phyloP scores from a whole-genome alignment of 2,797 vertebrate genomes.

The Epinephelus coioides region DNA sequence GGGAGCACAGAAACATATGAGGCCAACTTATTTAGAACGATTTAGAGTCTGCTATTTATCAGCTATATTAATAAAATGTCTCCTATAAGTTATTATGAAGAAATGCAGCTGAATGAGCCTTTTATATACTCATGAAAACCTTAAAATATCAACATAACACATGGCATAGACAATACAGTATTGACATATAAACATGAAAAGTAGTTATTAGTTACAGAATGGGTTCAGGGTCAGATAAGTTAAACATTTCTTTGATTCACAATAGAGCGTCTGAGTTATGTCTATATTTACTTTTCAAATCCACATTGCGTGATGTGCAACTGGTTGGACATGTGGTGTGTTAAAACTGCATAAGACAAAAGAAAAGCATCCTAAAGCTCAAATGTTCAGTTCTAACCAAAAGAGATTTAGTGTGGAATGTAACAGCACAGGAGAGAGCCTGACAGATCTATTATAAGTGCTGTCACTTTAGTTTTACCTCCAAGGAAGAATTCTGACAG shows the following conservation, averaged over 20 bases:
- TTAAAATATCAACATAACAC: too few relatives aligned
- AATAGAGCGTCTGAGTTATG: neutral
- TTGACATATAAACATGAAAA: neutral
- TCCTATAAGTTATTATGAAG: too few relatives aligned
- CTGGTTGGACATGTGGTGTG: neutral
- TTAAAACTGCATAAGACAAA: constrained; percentile 6
- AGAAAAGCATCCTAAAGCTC: neutral
- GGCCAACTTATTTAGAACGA: too few relatives aligned
- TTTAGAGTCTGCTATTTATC: too few relatives aligned
- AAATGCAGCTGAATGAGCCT: too few relatives aligned
- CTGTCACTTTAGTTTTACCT: constrained; percentile 13
- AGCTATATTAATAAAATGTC: too few relatives aligned
- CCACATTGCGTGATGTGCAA: neutral
- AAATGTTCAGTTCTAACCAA: neutral
- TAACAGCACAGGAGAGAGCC: neutral
- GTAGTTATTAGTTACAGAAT: neutral
- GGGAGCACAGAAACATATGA: too few relatives aligned
- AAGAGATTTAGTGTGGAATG: constrained; percentile 22
- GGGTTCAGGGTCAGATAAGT: neutral
- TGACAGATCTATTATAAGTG: constrained; percentile 12
- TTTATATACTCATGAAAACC: too few relatives aligned
- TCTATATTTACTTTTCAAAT: constrained; percentile 11
- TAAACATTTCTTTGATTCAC: neutral
- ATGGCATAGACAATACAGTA: too few relatives aligned
- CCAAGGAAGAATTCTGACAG: neutral